These are phyloP conservation scores for Neogobius melanostomus DNA, from an alignment of 2,113 vertebrate species.

Conservation along the genomic window DNA sequence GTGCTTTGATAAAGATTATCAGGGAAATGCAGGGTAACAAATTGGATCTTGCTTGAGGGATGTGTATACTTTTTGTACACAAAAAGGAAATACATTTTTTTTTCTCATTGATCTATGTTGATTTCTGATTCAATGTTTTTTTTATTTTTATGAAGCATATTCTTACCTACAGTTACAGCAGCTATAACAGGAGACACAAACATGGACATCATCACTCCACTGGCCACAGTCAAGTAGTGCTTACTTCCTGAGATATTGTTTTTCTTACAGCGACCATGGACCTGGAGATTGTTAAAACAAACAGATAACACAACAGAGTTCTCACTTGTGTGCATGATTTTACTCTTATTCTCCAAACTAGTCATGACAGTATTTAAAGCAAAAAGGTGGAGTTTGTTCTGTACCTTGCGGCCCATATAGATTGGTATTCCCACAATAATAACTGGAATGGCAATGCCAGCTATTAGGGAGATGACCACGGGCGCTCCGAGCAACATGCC, in stretches of 20 bases:
- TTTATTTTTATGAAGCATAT: neutral
- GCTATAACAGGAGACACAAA: constrained; percentile 87
- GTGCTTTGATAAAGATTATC: constrained; percentile 1
- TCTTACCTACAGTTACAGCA: constrained; percentile 83
- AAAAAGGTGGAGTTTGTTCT: neutral
- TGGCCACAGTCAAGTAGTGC: constrained; percentile 86
- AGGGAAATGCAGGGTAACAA: neutral
- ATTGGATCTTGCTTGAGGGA: too few relatives aligned
- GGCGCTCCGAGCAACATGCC: constrained; percentile 87
- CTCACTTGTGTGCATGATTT: constrained; percentile 11
- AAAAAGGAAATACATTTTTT: neutral
- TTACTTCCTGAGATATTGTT: constrained; percentile 88
- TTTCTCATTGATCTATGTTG: too few relatives aligned
- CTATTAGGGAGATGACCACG: constrained; percentile 84
- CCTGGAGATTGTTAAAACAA: constrained; percentile 63
- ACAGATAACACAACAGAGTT: constrained; percentile 22
- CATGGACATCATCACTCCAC: constrained; percentile 85
- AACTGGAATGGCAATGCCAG: constrained; percentile 85
- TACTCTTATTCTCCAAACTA: neutral
- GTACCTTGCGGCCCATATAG: constrained; percentile 87
- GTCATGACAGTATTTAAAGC: neutral
- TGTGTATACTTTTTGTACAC: neutral
- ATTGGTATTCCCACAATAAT: constrained; percentile 87
- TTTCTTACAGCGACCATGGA: constrained; percentile 85
- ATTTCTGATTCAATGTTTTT: too few relatives aligned